Conservation (phyloP, 2,797 vertebrate genomes). For the Oryzias sinensis region DNA sequence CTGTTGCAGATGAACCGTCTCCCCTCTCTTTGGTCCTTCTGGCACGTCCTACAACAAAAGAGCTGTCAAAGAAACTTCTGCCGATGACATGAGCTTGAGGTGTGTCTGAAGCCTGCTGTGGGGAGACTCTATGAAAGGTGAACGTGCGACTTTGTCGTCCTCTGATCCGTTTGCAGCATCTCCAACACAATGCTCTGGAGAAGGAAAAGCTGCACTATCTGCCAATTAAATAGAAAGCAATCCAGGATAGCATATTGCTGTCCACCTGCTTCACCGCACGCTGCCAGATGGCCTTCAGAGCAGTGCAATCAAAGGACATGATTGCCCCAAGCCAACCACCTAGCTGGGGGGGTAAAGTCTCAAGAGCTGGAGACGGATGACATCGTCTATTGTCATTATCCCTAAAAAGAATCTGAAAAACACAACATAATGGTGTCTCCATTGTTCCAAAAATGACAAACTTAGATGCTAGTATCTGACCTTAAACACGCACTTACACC, state of each 20-base stretch:
- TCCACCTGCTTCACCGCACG: constrained; percentile 38
- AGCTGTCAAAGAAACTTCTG: constrained; percentile 8
- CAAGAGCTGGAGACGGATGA: constrained; percentile 13
- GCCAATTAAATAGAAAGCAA: constrained; percentile 45
- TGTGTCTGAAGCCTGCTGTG: constrained; percentile 13
- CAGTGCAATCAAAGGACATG: constrained; percentile 39
- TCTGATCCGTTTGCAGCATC: constrained; percentile 22
- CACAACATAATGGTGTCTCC: neutral
- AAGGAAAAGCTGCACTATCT: constrained; percentile 27
- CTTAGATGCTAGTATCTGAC: neutral
- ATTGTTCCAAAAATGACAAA: neutral
- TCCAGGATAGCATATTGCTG: constrained; percentile 35
- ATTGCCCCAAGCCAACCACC: constrained; percentile 27
- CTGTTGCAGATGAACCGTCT: neutral
- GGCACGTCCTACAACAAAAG: constrained; percentile 6
- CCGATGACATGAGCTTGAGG: constrained; percentile 5
- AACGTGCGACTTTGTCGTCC: constrained; percentile 4
- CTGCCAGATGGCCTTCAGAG: constrained; percentile 25
- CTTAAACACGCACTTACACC: neutral
- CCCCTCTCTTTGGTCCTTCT: neutral
- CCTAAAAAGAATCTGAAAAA: constrained; percentile 1
- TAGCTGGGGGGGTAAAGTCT: constrained; percentile 16
- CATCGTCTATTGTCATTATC: constrained; percentile 24
- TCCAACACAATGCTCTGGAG: constrained; percentile 27
- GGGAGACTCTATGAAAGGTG: constrained; percentile 20